Base-by-base conservation (phyloP, 2,113 vertebrate species). In the Prunella himalayana region DNA sequence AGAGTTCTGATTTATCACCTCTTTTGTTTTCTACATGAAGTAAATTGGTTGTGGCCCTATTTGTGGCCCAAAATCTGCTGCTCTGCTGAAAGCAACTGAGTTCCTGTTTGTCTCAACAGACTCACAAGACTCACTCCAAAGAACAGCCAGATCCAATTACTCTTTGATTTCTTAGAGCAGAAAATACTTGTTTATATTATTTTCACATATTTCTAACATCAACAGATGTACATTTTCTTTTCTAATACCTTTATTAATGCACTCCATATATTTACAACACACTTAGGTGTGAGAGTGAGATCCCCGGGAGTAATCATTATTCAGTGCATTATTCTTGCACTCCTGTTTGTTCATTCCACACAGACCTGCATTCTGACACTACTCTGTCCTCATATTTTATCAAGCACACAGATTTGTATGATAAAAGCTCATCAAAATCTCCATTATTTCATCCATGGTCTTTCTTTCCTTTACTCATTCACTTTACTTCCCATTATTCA, bases 381-480 rank as follows among this genome's bases (percentile, higher is more conserved):
- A 85, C 50, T 87, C 65, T 54, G 96, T 96, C 83, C 71, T 96
- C 70, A 16, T 97, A 95, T 96, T 97, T 97, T 96, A 97, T 92
- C 96, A 97, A 95, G 87, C 93, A 91, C 75, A 87, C 35, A 95
- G 92, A 98, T 97, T 95, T 92, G 86, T 94, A 94, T 10, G 89
- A 95, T 96, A 98, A 96, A 17, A 95, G 97, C 90, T 97, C 95
- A 98, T 98, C 97, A 96, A 96, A 97, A 94, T 94, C 94, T 97
- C 96, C 93, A 37, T 37, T 37, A 37, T 37, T 37, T 37, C 37
- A 94, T 76, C 93, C 75, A 82, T 42, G 95, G 77, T 92, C 94
- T 96, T 92, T 93, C 71, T 86, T 91, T 96, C 77, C 96, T 82
- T 91, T 87, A 86, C 63, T 90, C 82, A 95, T 96, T 97, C 91